A percentile compares a stretch with the other conserved stretches of the same genome.
phyloP scores from a whole-genome alignment of 2,797 vertebrate species.

The Gobio occitaniae region DNA sequence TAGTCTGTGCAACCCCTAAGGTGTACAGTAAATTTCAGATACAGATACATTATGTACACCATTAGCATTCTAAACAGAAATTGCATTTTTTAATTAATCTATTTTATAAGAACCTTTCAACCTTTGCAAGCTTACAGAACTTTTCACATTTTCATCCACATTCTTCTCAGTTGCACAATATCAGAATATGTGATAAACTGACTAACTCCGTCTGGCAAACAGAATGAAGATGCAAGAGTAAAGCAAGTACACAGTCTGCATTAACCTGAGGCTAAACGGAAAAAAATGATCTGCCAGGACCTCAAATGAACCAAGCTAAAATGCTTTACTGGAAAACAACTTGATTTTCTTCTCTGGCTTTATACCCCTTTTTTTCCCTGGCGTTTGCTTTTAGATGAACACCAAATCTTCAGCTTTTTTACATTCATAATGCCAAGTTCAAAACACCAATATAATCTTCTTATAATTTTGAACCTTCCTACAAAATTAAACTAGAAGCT shows the following conservation, averaged over 20 bases:
- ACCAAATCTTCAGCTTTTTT: background rate
- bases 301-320: constrained; percentile 34
- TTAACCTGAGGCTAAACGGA: constrained; percentile 33
- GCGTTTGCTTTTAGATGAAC: background rate
- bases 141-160: constrained; percentile 3
- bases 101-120: background rate
- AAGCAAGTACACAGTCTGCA: constrained; percentile 26
- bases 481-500: constrained; percentile 3
- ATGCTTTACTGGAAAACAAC: constrained; percentile 24
- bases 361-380: background rate
- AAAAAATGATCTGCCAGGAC: constrained; percentile 11
- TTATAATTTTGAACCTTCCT: background rate
- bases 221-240: constrained; percentile 11
- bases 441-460: background rate
- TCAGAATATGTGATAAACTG: constrained; percentile 12
- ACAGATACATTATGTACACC: background rate
- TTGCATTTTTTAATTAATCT: background rate
- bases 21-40: background rate
- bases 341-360: constrained; percentile 3
- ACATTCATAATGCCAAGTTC: constrained; percentile 9
- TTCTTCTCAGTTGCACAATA: constrained; percentile 9
- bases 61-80: background rate
- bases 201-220: constrained; percentile 18
- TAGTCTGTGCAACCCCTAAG: too few species aligned
- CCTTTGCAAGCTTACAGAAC: background rate